Evolutionary conservation across 2,797 vertebrate genomes (phyloP).

Genomic region (Melanotaenia trifasciata): DNA sequence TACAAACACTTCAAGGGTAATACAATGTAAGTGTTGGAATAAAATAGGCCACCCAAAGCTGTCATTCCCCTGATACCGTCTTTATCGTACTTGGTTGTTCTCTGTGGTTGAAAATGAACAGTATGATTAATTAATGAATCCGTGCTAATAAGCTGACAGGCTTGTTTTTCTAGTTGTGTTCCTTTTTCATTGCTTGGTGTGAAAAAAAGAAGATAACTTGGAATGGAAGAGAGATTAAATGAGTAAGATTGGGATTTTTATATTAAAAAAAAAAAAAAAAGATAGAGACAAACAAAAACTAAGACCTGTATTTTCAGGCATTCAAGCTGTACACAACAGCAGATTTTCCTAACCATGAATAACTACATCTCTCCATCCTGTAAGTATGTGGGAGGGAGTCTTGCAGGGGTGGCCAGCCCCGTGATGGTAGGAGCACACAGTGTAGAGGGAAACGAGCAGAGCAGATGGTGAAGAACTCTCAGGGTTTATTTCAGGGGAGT

Average conservation of each 20-base stretch:
- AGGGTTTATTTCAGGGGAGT: conserved; percentile 78
- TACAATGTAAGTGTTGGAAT: conserved; percentile 27
- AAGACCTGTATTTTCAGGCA: conserved; percentile 5
- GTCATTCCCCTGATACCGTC: conserved; percentile 13
- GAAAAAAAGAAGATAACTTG: conserved; percentile 20
- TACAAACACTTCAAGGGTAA: conserved; percentile 5
- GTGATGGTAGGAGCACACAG: conserved; percentile 48
- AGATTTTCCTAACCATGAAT: conserved; percentile 11
- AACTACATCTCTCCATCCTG: conserved; percentile 29
- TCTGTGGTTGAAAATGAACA: conserved; percentile 48
- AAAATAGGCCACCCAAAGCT: conserved; percentile 29
- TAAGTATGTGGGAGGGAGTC: conserved; percentile 59
- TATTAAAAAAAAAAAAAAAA: background rate
- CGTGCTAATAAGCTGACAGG: conserved; percentile 39
- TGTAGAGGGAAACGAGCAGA: conserved; percentile 47
- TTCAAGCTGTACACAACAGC: conserved; percentile 17
- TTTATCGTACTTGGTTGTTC: conserved; percentile 46
- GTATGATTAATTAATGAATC: conserved; percentile 63
- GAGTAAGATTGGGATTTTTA: conserved; percentile 20
- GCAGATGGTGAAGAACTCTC: conserved; percentile 78
- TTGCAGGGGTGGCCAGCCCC: conserved; percentile 46
- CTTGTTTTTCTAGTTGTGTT: conserved; percentile 52
- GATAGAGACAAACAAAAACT: conserved; percentile 11
- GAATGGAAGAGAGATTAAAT: conserved; percentile 11
- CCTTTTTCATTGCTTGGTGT: conserved; percentile 23